Percentiles rank a stretch among this genome's conserved stretches.
These are phyloP conservation scores for Gephyroberyx darwinii DNA, from an alignment of 2,797 vertebrate species.

Conservation along the genomic window DNA sequence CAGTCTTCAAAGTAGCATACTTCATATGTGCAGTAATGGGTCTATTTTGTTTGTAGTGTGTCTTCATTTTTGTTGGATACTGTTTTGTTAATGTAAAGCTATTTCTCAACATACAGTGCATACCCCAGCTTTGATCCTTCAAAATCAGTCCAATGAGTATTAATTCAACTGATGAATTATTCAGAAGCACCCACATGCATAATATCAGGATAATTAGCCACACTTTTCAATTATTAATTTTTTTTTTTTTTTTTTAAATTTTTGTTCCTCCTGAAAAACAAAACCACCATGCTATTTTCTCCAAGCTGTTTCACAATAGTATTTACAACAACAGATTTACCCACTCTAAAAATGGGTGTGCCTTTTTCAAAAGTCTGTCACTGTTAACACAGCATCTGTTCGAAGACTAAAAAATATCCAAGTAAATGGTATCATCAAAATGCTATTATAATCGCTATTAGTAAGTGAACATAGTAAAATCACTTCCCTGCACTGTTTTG, in stretches of 20 bases:
- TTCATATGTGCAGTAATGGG: neutral
- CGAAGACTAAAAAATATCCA: neutral
- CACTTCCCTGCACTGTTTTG: too few species aligned
- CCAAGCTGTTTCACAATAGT: neutral
- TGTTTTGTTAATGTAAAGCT: constrained; percentile 1
- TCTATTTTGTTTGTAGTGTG: neutral
- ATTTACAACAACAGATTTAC: neutral
- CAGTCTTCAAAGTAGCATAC: constrained; percentile 2
- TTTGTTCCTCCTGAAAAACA: constrained; percentile 16
- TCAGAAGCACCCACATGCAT: constrained; percentile 32
- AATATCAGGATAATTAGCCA: constrained; percentile 31
- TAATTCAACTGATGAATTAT: constrained; percentile 40
- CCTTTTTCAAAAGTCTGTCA: neutral
- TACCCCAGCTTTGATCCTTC: constrained; percentile 29
- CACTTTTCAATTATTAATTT: constrained; percentile 27
- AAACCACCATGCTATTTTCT: neutral
- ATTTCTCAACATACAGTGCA: neutral
- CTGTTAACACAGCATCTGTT: neutral
- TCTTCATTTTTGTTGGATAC: neutral
- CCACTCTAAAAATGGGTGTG: neutral
- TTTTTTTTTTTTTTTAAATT: constrained; percentile 2
- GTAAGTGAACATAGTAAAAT: too few species aligned
- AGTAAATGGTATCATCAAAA: neutral
- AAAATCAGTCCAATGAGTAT: constrained; percentile 32
- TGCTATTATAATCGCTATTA: too few species aligned